Evolutionary conservation across 1,140 invertebrate genomes (phyloP).

Genomic region (Aphaenogaster ashmeadi): DNA sequence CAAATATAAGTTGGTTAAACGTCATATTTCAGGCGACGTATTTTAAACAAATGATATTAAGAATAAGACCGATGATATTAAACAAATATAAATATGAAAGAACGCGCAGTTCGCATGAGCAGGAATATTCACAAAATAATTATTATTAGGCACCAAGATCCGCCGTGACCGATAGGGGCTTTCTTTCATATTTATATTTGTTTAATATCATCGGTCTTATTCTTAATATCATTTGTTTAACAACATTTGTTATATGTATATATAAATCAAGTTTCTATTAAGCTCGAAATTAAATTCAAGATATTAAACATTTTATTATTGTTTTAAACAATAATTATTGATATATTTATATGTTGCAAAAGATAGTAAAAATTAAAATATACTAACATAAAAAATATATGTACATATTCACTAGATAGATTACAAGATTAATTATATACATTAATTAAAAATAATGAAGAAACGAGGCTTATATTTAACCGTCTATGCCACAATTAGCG

Average conservation of each 20-base stretch:
- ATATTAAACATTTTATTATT: background rate
- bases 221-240: no score
- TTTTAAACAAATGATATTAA: no score
- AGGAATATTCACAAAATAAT: no score
- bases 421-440: background rate
- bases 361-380: background rate
- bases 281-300: background rate
- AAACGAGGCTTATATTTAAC: background rate
- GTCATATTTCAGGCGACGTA: no score
- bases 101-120: no score
- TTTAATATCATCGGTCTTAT: no score
- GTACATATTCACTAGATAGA: background rate
- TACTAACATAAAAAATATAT: background rate
- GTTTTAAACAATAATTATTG: background rate
- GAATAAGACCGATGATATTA: no score
- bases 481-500: background rate
- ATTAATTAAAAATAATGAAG: background rate
- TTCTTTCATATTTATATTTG: no score
- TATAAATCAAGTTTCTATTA: background rate
- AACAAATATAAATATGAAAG: no score
- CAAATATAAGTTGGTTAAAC: no score
- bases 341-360: background rate
- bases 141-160: no score
- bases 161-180: no score
- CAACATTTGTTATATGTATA: background rate